Evolutionary conservation across 2,113 vertebrate species (phyloP).

Genomic region (Malurus cyaneus): DNA sequence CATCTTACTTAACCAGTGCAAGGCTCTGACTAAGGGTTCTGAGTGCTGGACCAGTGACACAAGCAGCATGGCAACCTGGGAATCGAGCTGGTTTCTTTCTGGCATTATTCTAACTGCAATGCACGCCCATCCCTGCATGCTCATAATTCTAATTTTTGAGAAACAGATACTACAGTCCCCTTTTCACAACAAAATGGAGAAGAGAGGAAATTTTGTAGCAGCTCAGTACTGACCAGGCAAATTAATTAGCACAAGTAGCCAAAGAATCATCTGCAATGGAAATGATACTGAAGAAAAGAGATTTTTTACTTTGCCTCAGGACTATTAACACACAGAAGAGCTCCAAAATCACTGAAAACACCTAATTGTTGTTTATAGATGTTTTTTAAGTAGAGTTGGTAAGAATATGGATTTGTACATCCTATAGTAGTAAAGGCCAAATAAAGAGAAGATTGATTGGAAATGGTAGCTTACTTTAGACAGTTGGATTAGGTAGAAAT

Average conservation of each 20-base stretch:
- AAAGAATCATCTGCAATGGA: not conserved
- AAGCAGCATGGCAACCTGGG: not conserved
- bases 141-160: not conserved
- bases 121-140: not conserved
- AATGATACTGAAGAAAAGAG: not conserved
- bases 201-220: not conserved
- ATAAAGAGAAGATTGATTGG: conserved; percentile 30
- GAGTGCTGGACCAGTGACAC: not conserved
- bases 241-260: not conserved
- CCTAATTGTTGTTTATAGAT: conserved; percentile 22
- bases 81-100: not conserved
- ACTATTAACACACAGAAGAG: not conserved
- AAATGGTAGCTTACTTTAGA: conserved; percentile 19
- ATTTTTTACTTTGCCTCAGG: not conserved
- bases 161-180: not conserved
- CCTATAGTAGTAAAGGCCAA: not conserved
- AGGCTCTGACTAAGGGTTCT: not conserved
- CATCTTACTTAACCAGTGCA: not conserved
- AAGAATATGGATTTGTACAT: not conserved
- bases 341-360: not conserved
- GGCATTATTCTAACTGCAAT: not conserved
- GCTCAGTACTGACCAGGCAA: not conserved
- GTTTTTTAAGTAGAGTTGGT: not conserved
- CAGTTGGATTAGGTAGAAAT: conserved; percentile 51
- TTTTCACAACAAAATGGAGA: not conserved